Base-by-base conservation (phyloP, 2,888 invertebrate genomes). In the Brachylomia viminalis region DNA sequence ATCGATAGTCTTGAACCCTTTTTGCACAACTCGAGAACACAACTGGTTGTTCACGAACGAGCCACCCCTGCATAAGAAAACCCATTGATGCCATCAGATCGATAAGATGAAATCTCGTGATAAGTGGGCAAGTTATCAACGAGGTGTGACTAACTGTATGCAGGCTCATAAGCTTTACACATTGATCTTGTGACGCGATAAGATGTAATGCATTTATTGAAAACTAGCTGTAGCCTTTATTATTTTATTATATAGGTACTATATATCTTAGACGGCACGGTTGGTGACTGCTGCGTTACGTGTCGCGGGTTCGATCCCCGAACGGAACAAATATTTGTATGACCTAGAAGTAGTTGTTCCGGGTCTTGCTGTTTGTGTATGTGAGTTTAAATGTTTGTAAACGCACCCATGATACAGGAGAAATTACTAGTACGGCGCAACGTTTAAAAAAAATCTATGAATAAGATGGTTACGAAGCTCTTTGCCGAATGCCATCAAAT, bases 111-210 rank as follows among this genome's bases (percentile, higher is more conserved):
- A 72, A 72, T 59, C 47, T 61, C 2, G 5, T 61, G 80, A 79
- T 62, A 69, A 69, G 65, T 65, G 68, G 13, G 59, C 61, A 20
- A 23, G 59, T 69, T 73, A 67, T 69, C 69, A 80, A 56, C 56
- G 59, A 73, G 74, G 66, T 70, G 80, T 58, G 38, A 52, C 49
- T 81, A 83, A 83, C 84, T 79, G 61, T 61, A 61, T 27, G 56
- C 61, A 11, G n/a, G 45, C 47, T 56, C n/a, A 33, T 49, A 61
- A 66, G 54, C 54, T 65, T 56, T 70, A 33, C 47, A n/a, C 42
- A 45, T 47, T 33, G 79, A 83, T 80, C 11, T 23, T 20, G n/a
- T n/a, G n/a, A n/a, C n/a, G n/a, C 27, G 52, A 69, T 82, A 70
- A 65, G 15, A 49, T 49, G 15, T 20, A 23, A 52, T 52, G 49